Percentiles rank a stretch among this genome's conserved stretches.
phyloP scores from a whole-genome alignment of 30 jellyfish, hydroid and myxozoan species.

The Aurelia sp. region DNA sequence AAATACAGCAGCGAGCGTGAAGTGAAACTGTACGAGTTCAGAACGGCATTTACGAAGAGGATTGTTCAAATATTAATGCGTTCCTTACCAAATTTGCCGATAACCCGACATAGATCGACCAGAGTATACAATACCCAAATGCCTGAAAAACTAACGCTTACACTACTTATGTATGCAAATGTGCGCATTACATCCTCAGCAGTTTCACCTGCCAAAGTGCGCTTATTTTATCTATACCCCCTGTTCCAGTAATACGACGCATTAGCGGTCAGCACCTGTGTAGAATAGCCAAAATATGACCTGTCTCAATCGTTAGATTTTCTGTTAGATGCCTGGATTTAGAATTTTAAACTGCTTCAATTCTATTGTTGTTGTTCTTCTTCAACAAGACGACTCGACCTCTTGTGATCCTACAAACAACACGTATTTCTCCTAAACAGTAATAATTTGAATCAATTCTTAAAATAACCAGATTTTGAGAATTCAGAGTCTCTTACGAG shows the following conservation, averaged over 20 bases:
- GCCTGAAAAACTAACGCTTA: background rate
- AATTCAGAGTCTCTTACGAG: too few relatives aligned
- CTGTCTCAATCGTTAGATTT: slow-evolving; percentile 25
- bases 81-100: background rate
- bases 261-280: slow-evolving; percentile 64
- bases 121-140: background rate
- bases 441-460: too few relatives aligned
- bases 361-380: too few relatives aligned
- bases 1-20: too few relatives aligned
- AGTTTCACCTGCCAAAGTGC: slow-evolving; percentile 45
- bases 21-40: background rate
- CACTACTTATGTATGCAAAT: slow-evolving; percentile 10
- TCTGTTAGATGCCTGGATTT: slow-evolving; percentile 32
- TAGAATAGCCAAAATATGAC: slow-evolving; percentile 55
- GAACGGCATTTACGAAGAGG: slow-evolving; percentile 5
- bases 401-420: too few relatives aligned
- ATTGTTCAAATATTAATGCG: slow-evolving; percentile 8
- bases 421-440: too few relatives aligned
- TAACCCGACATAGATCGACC: slow-evolving; percentile 3
- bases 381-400: too few relatives aligned
- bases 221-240: slow-evolving; percentile 40
- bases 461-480: too few relatives aligned
- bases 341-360: slow-evolving; percentile 12
- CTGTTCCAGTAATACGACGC: slow-evolving; percentile 10
- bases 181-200: background rate